phyloP scores from a whole-genome alignment of 2,113 vertebrate genomes.

The Apteryx owenii region DNA sequence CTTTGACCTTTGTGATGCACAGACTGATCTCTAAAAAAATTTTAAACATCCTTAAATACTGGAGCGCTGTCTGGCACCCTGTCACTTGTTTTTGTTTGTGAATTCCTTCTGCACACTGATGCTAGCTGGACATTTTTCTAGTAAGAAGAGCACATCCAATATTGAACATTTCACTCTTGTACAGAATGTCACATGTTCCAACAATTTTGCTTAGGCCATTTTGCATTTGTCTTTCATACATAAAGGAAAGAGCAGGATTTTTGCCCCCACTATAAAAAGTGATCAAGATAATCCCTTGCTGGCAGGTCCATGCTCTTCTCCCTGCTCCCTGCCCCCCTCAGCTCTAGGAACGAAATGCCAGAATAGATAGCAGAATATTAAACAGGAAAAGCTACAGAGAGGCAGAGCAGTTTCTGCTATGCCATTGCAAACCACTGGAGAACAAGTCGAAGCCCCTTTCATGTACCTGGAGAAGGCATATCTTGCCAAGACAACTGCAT shows the following conservation, averaged over 20 bases:
- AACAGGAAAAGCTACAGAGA: neutral
- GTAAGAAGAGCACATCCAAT: neutral
- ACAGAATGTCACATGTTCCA: neutral
- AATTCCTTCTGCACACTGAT: neutral
- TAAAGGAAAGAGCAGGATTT: neutral
- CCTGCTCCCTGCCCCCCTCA: rapidly evolving
- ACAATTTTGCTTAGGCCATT: neutral
- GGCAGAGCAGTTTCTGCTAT: neutral
- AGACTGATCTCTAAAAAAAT: neutral
- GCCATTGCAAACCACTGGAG: neutral
- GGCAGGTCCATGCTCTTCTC: too few species aligned
- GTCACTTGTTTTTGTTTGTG: neutral
- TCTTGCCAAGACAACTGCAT: neutral
- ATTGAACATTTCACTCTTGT: neutral
- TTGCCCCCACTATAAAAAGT: neutral
- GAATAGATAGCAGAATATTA: neutral
- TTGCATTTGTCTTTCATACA: neutral
- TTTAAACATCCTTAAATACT: neutral
- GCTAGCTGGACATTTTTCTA: neutral
- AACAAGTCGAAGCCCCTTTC: neutral
- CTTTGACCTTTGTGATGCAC: neutral
- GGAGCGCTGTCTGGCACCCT: neutral
- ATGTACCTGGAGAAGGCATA: neutral
- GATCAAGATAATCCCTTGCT: neutral
- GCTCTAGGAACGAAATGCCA: neutral